Base-by-base conservation (phyloP, 2,797 vertebrate genomes). In the Poecilia velifera region DNA sequence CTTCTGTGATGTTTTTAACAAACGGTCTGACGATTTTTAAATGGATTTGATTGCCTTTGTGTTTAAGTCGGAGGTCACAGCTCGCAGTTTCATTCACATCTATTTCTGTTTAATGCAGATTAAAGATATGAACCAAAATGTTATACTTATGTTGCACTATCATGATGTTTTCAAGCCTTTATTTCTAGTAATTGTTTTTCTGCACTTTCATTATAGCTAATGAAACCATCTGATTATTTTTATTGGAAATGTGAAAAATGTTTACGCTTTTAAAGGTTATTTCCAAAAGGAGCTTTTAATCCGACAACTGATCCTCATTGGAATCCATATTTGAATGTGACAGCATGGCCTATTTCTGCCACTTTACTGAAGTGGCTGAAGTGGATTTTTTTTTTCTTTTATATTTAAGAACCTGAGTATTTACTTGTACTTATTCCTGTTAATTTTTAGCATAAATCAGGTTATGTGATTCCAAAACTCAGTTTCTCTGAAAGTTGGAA, bases 21-120 rank as follows among this genome's bases (percentile, higher is more conserved):
- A 43, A 72, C 2, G 8, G 59, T 13, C 5, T 41, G 4, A 4
- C 12, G 16, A 1, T 78, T 68, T 68, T 53, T 45, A 28, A 59
- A 70, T 4, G 74, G 0, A 34, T 39, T 18, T 7, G 22, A 22
- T 31, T 9, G 3, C 31, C 41, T 6, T 79, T 46, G 3, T 75
- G 3, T 75, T 78, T 72, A 76, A 80, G 82, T 84, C 47, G 39
- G 76, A 43, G 47, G 45, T 79, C 79, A 31, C 49, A 45, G 77
- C 79, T 53, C 25, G 76, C 25, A 43, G 41, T 86, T 88, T 83
- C 53, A 25, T 12, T 10, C 25, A 28, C 20, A 47, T 20, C 22
- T 36, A 12, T 28, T n/a, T 31, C 31, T 53, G 3, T 41, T 25
- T 1, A 25, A 25, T 1, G 36, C 36, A 41, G 36, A 25, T 13